Evolutionary conservation across 2,113 vertebrate genomes (phyloP).

Genomic region (Neolamprologus modestus): DNA sequence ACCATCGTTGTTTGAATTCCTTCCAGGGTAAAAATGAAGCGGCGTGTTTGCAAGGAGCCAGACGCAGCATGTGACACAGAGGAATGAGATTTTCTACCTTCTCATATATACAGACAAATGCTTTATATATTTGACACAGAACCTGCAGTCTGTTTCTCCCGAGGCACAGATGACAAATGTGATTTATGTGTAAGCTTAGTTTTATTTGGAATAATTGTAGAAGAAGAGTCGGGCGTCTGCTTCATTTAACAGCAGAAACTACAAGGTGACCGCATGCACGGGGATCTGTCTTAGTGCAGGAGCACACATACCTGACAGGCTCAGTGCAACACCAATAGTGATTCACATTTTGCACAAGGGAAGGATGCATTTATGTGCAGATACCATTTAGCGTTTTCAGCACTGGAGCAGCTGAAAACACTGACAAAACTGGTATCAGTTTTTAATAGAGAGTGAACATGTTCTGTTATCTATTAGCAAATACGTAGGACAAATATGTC

Average conservation of each 20-base stretch:
- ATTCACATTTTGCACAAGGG: background rate
- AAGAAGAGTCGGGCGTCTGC: background rate
- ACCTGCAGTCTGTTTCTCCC: background rate
- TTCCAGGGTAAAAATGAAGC: background rate
- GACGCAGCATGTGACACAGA: background rate
- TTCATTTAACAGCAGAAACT: background rate
- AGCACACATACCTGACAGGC: background rate
- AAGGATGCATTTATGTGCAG: background rate
- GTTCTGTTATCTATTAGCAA: background rate
- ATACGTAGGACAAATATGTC: background rate
- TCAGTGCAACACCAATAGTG: background rate
- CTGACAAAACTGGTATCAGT: background rate
- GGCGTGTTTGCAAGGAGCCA: background rate
- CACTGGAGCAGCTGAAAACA: background rate
- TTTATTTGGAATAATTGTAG: background rate
- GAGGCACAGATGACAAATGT: background rate
- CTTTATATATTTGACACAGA: background rate
- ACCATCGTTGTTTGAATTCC: background rate
- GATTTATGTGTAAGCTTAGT: background rate
- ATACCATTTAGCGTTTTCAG: background rate
- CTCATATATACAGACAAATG: background rate
- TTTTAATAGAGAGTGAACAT: background rate
- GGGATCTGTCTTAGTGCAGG: background rate
- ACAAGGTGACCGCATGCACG: background rate
- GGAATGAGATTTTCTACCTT: background rate